Evolutionary conservation across 35 echinoderm and acorn worm genomes (phyloP), one percentile per base, ranked within the genome.

Genomic region (Amphiura filiformis): DNA sequence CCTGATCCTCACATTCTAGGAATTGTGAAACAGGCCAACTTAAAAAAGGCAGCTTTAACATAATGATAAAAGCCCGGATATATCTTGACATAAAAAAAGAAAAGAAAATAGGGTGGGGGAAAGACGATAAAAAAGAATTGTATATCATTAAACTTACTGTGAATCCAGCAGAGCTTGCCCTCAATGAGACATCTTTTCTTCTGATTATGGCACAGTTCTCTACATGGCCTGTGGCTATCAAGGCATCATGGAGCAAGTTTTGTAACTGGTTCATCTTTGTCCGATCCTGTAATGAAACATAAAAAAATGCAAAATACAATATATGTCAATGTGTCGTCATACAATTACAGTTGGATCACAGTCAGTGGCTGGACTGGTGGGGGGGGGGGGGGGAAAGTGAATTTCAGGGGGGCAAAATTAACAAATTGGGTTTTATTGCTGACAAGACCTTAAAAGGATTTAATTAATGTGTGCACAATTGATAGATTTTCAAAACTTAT

Each of bases 231-330:
- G 96, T 99, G 7, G 90, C 92, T 65, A 99, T 99, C 78, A 94
- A 38, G 0, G 96, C 96, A 86, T 94, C 93, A 79, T 99, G 96
- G 37, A 99, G 87, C 32, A 95, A 88, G 70, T 94, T 99, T 86
- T 94, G 96, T 39, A 99, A 82, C 85, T 99, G 93, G 80, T 94
- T 99, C 96, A 99, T 99, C 84, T 99, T 99, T 0, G 88, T 77
- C 47, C 93, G 82, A 76, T 99, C 96, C 96, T 99, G 81, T 20
- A 82, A 84, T 14, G 81, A 28, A 47, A 32, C 0, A 80, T 76
- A 80, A 84, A 70, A 33, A 80, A 82, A 78, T 41, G n/a, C 1
- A 47, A 80, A 39, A 31, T 3, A 89, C 34, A 83, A 7, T 31
- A 12, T 4, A 42, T 4, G 38, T 36, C 4, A 80, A 34, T 36